phyloP scores from a whole-genome alignment of 1,140 invertebrate genomes.

The Solenopsis fugax region DNA sequence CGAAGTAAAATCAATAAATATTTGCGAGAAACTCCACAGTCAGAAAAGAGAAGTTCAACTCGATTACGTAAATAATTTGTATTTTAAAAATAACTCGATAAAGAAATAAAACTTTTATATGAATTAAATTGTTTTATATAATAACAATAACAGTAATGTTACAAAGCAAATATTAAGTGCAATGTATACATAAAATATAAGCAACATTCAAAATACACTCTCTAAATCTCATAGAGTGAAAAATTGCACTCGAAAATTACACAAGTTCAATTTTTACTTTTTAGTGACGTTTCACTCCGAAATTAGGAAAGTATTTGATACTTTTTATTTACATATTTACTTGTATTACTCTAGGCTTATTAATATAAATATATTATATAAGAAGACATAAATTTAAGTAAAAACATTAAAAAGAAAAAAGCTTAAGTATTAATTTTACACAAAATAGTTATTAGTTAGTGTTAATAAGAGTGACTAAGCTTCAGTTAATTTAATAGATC shows the following conservation, averaged over 20 bases:
- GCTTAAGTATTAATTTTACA: background rate
- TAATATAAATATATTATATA: background rate
- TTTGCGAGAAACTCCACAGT: background rate
- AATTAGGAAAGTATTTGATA: background rate
- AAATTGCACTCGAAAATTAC: no score
- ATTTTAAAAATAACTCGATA: background rate
- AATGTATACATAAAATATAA: background rate
- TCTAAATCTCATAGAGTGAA: no score
- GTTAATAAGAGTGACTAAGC: no score
- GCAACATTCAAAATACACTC: background rate
- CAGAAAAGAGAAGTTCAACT: constrained; percentile 11
- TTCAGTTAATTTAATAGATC: no score
- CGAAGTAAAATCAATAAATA: constrained; percentile 25
- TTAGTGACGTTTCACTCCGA: no score
- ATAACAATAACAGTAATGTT: constrained; percentile 8
- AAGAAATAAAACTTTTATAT: no score
- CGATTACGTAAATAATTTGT: constrained; percentile 42
- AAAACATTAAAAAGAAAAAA: background rate
- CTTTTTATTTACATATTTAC: background rate
- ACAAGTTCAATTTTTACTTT: no score
- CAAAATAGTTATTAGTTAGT: background rate
- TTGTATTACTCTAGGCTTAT: background rate
- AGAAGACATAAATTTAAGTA: background rate
- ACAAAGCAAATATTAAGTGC: background rate
- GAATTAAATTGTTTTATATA: background rate